phyloP scores from a whole-genome alignment of 2,113 vertebrate genomes.

The Uria aalge region DNA sequence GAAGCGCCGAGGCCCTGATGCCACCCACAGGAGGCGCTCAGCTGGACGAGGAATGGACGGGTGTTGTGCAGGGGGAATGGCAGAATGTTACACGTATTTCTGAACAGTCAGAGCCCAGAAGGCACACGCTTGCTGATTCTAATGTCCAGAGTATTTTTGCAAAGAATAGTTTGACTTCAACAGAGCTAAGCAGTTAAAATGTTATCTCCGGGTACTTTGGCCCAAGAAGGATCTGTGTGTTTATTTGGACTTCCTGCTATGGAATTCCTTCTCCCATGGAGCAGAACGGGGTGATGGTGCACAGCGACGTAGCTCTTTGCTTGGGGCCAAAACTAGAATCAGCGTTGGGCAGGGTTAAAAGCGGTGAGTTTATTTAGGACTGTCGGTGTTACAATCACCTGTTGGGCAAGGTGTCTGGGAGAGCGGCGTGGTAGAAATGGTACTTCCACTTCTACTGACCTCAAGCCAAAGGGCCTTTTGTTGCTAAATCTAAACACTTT shows the following conservation, averaged over 20 bases:
- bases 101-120: neutral
- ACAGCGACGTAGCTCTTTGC: neutral
- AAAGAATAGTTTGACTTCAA: neutral
- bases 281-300: neutral
- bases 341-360: neutral
- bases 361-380: neutral
- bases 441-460: neutral
- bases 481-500: neutral
- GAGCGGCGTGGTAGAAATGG: neutral
- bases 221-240: accelerated
- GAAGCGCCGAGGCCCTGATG: neutral
- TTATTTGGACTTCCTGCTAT: neutral
- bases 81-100: neutral
- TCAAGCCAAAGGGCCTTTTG: neutral
- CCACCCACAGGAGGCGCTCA: neutral
- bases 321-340: neutral
- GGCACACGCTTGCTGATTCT: neutral
- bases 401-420: neutral
- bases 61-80: neutral
- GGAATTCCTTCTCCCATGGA: neutral
- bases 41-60: neutral
- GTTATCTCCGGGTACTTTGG: neutral
- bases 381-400: neutral
- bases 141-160: neutral
- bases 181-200: neutral